Conservation (phyloP, 2,888 invertebrate genomes). For the Dexiosoma caninum region DNA sequence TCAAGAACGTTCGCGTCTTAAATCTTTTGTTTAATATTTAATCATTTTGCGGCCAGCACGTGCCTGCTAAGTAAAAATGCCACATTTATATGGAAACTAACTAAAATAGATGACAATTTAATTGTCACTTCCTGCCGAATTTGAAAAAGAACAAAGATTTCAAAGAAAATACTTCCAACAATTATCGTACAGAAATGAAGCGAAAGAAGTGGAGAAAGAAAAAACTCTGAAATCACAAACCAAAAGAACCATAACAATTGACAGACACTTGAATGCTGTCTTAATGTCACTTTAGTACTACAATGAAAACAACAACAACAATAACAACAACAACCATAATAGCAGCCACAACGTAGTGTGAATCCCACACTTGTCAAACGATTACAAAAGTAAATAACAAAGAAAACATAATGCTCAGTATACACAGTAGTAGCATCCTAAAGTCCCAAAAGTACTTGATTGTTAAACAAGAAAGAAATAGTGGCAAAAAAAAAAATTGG, state of each 20-base stretch:
- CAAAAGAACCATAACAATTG: conserved; percentile 42
- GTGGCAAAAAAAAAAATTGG: conserved; percentile 21
- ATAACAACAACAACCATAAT: conserved; percentile 6
- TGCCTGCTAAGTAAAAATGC: conserved; percentile 5
- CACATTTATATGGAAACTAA: conserved; percentile 53
- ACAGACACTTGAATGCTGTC: conserved; percentile 58
- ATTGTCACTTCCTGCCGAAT: conserved; percentile 73
- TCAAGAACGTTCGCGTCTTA: conserved; percentile 22
- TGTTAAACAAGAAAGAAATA: conserved; percentile 16
- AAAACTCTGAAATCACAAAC: background rate
- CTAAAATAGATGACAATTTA: conserved; percentile 70
- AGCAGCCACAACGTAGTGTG: conserved; percentile 37
- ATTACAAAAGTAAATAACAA: conserved; percentile 39
- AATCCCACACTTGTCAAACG: conserved; percentile 61
- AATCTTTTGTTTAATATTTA: conserved; percentile 35
- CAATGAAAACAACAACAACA: conserved; percentile 45
- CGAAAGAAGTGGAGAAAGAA: background rate
- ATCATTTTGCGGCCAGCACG: conserved; percentile 23
- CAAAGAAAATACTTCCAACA: conserved; percentile 16
- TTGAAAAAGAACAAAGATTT: conserved; percentile 22
- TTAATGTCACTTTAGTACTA: conserved; percentile 58
- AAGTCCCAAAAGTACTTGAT: conserved; percentile 53
- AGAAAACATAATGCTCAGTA: conserved; percentile 6
- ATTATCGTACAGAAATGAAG: conserved; percentile 30
- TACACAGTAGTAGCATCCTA: conserved; percentile 53